Conservation (phyloP, 2,888 invertebrate genomes). For the Balanococcus diminutus region DNA sequence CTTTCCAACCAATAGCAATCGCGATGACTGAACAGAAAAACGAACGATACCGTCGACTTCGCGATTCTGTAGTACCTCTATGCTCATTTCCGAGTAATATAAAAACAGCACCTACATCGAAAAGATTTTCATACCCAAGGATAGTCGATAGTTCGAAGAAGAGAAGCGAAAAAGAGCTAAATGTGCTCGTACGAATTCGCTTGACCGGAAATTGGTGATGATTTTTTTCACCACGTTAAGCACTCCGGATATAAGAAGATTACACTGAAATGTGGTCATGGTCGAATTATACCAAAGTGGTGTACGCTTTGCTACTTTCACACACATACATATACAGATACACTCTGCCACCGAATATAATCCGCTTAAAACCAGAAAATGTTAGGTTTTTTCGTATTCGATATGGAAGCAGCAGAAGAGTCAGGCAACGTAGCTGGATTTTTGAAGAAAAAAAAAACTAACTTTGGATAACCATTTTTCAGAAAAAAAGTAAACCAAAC, state of each 20-base stretch:
- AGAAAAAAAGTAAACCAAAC: too few species aligned
- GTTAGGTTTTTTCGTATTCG: background rate
- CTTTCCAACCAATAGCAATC: too few species aligned
- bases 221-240: background rate
- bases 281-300: background rate
- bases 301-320: too few species aligned
- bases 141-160: background rate
- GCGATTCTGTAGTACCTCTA: background rate
- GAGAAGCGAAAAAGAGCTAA: background rate
- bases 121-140: background rate
- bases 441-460: too few species aligned
- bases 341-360: conserved; percentile 12
- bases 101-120: background rate
- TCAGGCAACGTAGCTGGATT: too few species aligned
- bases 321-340: background rate
- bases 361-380: conserved; percentile 24
- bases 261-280: conserved; percentile 11
- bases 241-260: conserved; percentile 27
- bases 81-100: background rate
- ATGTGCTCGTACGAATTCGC: background rate
- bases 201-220: background rate
- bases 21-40: background rate
- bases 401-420: background rate
- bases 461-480: too few species aligned
- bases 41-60: background rate